phyloP scores from a whole-genome alignment of 2,797 vertebrate genomes.

The Manis pentadactyla region DNA sequence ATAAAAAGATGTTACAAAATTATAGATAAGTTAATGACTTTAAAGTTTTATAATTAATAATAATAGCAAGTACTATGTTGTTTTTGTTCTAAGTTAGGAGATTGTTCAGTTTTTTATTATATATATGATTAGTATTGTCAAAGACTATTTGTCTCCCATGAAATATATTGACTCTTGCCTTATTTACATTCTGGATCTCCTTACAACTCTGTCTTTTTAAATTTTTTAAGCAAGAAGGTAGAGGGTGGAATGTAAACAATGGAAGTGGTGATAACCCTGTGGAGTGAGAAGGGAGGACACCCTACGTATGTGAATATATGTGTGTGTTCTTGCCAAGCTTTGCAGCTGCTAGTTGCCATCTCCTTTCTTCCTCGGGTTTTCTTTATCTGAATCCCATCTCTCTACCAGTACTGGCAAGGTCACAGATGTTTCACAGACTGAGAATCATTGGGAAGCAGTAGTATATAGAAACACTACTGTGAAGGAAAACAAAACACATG shows the following conservation, averaged over 20 bases:
- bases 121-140: neutral
- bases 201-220: neutral
- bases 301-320: neutral
- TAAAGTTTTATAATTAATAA: neutral
- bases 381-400: neutral
- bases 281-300: neutral
- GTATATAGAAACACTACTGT: neutral
- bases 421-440: conserved; percentile 34
- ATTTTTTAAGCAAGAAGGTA: neutral
- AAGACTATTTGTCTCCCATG: neutral
- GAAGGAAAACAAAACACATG: conserved; percentile 54
- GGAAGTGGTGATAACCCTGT: neutral
- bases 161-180: neutral
- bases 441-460: conserved; percentile 36
- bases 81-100: neutral
- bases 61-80: neutral
- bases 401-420: neutral
- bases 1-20: no score
- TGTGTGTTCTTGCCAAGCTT: neutral
- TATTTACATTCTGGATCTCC: neutral
- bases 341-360: neutral
- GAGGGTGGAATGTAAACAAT: neutral
- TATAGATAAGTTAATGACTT: neutral
- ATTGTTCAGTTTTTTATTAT: neutral
- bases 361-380: neutral